Evolutionary conservation across 2,888 invertebrate genomes (phyloP), one percentile per base, ranked within the genome.

Genomic region (Agrotis exclamationis): DNA sequence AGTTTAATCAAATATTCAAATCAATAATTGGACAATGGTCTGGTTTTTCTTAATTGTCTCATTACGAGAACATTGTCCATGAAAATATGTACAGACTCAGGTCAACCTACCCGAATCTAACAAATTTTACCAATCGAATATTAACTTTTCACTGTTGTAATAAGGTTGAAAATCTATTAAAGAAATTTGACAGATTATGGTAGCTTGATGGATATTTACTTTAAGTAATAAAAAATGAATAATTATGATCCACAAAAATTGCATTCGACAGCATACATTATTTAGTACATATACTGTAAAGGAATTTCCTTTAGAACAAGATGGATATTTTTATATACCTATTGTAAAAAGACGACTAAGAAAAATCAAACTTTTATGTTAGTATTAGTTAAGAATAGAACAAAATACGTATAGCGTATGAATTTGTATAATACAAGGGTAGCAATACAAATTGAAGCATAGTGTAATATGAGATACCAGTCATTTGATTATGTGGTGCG

Each of bases 381-480:
- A 74, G n/a, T n/a, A 44, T 28, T 58, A 44, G 14, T 48, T 58
- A 58, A 53, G 39, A 47, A 28, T 65, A 48, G 13, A 24, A 2
- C 47, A 44, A 73, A 64, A n/a, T n/a, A n/a, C 74, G 22, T 65
- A 59, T 53, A 51, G 20, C 62, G 47, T 44, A 65, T 39, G 24
- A 58, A 39, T 13, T 47, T 28, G 14, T n/a, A 14, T 20, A 6
- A n/a, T n/a, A 18, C 24, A 0, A 24, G 51, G 56, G 33, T 9
- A 28, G 2, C 9, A 2, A 39, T 14, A 47, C 18, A 53, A n/a
- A 22, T 22, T 39, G 18, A 24, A n/a, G n/a, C 6, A 18, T 70
- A 20, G 3, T 51, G 13, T 50, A 1, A 6, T 1, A 53, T 53
- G 53, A 39, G 1, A 5, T 39, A 39, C 39, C 9, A 39, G 11